Evolutionary conservation across 2,113 vertebrate genomes (phyloP), one percentile per base, ranked within the genome.

Genomic region (Rhineura floridana): DNA sequence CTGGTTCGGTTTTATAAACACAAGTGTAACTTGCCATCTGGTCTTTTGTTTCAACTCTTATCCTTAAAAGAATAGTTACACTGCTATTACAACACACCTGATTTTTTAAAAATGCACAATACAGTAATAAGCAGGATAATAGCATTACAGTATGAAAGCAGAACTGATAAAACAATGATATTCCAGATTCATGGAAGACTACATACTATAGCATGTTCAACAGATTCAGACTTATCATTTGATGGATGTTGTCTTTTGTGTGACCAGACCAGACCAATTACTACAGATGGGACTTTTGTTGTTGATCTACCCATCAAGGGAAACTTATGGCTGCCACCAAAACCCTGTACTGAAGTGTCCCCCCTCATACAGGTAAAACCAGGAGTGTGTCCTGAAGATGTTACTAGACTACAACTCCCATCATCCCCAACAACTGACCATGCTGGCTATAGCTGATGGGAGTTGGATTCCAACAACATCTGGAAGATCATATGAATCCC

Each of bases 21-120:
- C 97, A 97, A 28, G 52, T 93, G 80, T 97, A 97, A 72, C 2
- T 95, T 88, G 95, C 96, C 91, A 97, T 48, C 0, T 95, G 89
- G 77, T 89, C 89, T 13, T 23, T 88, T 1, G 93, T 91, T 12
- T 7, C 63, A 63, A 97, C 1, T 0, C 2, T 70, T 63, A 96
- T 30, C 70, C 97, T 97, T 87, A 30, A 94, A 87, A 91, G 67
- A 80, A 69, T n/a, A n/a, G n/a, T n/a, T n/a, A n/a, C n/a, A n/a
- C n/a, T n/a, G n/a, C n/a, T n/a, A n/a, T n/a, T n/a, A n/a, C n/a
- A n/a, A n/a, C n/a, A n/a, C n/a, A n/a, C n/a, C n/a, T n/a, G n/a
- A n/a, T n/a, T n/a, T n/a, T n/a, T n/a, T n/a, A n/a, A n/a, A n/a
- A n/a, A n/a, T n/a, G n/a, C n/a, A n/a, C n/a, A n/a, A n/a, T n/a